These are phyloP conservation scores for Brachyhypopomus gauderio DNA, from an alignment of 2,113 vertebrate genomes.

Conservation along the genomic window DNA sequence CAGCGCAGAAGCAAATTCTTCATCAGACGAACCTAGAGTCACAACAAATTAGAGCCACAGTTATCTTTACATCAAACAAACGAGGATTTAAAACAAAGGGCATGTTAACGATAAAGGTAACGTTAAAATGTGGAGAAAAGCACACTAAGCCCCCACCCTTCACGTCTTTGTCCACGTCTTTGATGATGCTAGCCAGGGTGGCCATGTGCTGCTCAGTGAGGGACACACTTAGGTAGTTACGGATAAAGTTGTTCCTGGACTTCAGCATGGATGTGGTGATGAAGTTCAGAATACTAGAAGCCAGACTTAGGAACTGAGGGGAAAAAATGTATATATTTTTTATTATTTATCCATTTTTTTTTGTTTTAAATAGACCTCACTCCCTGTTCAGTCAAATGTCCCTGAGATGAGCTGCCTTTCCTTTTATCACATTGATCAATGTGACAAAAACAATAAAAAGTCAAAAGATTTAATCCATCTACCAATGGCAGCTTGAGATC, in stretches of 20 bases:
- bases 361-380: neutral
- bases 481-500: neutral
- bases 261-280: conserved; percentile 97
- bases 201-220: conserved; percentile 97
- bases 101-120: too few species aligned
- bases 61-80: too few species aligned
- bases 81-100: too few species aligned
- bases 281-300: conserved; percentile 96
- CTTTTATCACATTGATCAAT: neutral
- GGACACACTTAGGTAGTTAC: conserved; percentile 96
- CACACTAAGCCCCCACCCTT: conserved; percentile 76
- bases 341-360: too few species aligned
- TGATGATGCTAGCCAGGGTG: conserved; percentile 94
- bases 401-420: neutral
- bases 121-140: neutral
- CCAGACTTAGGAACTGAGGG: conserved; percentile 89
- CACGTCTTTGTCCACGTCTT: conserved; percentile 96
- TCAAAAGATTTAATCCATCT: neutral
- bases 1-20: conserved; percentile 92
- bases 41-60: neutral
- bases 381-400: neutral
- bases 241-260: conserved; percentile 96
- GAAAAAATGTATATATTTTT: neutral
- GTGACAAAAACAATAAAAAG: too few species aligned
- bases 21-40: conserved; percentile 86